phyloP scores from a whole-genome alignment of 35 echinoderm and acorn worm genomes.

The Ophiothrix spiculata region DNA sequence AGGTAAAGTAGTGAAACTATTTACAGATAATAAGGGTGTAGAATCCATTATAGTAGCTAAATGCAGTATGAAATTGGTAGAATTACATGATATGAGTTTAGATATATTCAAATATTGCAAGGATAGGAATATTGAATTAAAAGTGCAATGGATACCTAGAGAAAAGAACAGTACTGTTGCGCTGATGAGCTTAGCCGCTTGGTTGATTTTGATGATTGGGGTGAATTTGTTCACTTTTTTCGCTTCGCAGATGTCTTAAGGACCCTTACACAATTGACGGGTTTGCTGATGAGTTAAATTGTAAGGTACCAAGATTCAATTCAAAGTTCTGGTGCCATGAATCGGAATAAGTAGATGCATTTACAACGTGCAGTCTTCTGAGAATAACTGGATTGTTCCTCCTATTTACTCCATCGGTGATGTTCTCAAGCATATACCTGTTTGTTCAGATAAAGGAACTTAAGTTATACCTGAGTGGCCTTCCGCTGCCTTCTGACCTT shows the following conservation, averaged over 20 bases:
- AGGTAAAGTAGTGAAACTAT: constrained; percentile 3
- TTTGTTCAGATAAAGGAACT: constrained; percentile 11
- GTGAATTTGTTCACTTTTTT: background rate
- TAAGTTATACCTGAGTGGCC: constrained; percentile 23
- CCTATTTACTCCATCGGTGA: constrained; percentile 12
- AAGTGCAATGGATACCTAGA: constrained; percentile 41
- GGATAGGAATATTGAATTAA: constrained; percentile 13
- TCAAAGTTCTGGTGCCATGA: constrained; percentile 20
- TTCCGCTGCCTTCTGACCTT: constrained; percentile 27
- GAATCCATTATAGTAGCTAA: background rate
- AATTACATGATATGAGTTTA: constrained; percentile 37
- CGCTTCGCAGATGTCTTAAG: constrained; percentile 22
- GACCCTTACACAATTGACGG: constrained; percentile 32
- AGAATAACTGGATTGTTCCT: constrained; percentile 49
- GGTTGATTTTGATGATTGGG: constrained; percentile 30
- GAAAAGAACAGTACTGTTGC: constrained; percentile 9
- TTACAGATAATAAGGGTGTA: constrained; percentile 28
- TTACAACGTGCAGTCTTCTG: constrained; percentile 15
- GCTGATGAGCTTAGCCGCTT: constrained; percentile 32
- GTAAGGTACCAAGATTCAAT: constrained; percentile 19
- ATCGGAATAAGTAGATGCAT: constrained; percentile 11
- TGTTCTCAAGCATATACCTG: constrained; percentile 9
- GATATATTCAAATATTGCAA: constrained; percentile 26
- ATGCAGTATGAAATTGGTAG: constrained; percentile 3
- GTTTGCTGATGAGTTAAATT: no score